Conservation (phyloP, 2,888 invertebrate species). For the Chironomus tentans region DNA sequence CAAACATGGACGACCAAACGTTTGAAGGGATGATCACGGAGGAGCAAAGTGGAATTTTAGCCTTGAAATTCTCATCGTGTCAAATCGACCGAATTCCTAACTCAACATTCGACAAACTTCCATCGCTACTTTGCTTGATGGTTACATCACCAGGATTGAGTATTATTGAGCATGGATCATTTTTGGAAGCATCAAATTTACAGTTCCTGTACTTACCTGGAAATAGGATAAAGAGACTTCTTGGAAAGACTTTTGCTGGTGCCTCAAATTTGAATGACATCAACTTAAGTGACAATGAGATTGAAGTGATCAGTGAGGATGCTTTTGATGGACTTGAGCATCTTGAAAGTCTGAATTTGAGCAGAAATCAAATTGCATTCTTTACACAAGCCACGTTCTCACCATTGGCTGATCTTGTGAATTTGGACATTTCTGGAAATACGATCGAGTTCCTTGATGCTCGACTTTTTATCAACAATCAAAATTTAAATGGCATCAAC, state of each 20-base stretch:
- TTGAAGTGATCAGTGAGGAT: neutral
- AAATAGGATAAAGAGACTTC: constrained; percentile 6
- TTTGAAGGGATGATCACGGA: neutral
- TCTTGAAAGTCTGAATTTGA: constrained; percentile 12
- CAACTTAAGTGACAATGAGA: constrained; percentile 6
- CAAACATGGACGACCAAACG: constrained; percentile 2
- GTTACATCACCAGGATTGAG: neutral
- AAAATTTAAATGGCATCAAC: constrained; percentile 2
- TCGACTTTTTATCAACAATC: neutral
- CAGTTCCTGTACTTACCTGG: constrained; percentile 15
- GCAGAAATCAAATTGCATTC: constrained; percentile 7
- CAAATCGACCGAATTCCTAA: constrained; percentile 2
- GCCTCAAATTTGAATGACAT: constrained; percentile 19
- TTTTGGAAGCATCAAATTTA: neutral
- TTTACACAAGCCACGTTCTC: neutral
- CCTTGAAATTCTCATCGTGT: constrained; percentile 2
- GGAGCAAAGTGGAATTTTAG: neutral
- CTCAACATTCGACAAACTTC: neutral
- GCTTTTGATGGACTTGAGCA: constrained; percentile 16
- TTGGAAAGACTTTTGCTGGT: neutral
- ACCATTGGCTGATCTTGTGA: neutral
- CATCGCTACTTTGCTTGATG: constrained; percentile 12
- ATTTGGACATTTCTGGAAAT: constrained; percentile 20
- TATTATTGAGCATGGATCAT: neutral
- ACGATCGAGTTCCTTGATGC: constrained; percentile 1